A percentile compares a stretch with the other conserved stretches of the same genome.
Conservation (phyloP, 2,888 invertebrate genomes). For the Auanema sp. region DNA sequence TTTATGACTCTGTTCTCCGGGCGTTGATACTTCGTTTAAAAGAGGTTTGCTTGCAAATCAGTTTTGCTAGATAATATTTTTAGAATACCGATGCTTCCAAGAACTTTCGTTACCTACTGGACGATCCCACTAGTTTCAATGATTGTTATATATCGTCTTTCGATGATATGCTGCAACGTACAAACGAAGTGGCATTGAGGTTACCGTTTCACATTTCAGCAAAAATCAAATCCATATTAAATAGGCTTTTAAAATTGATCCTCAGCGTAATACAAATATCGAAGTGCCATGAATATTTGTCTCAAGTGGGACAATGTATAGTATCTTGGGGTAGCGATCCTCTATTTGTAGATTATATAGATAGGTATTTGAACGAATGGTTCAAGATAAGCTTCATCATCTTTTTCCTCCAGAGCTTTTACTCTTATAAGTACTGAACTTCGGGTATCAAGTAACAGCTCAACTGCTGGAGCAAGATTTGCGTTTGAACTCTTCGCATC, state of each 20-base stretch:
- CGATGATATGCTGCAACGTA: slow-evolving; percentile 11
- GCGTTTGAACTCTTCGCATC: slow-evolving; percentile 21
- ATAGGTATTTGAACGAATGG: too few relatives aligned
- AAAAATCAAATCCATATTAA: neutral
- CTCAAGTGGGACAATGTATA: slow-evolving; percentile 12
- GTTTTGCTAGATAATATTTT: neutral
- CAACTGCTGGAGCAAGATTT: slow-evolving; percentile 6
- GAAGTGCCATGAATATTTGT: neutral
- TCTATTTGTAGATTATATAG: slow-evolving; percentile 6
- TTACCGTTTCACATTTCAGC: neutral
- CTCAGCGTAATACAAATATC: neutral
- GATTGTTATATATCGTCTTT: slow-evolving; percentile 9
- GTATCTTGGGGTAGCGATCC: slow-evolving; percentile 18
- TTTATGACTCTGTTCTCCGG: too few relatives aligned
- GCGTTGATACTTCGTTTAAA: neutral
- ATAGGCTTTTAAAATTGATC: neutral
- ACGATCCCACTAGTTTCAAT: neutral
- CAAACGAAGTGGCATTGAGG: slow-evolving; percentile 11
- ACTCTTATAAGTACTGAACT: too few relatives aligned
- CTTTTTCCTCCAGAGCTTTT: too few relatives aligned
- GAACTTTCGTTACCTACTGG: neutral
- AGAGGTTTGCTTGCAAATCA: neutral
- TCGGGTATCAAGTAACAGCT: neutral
- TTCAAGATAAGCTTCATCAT: too few relatives aligned
- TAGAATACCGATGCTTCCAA: slow-evolving; percentile 13